These are phyloP conservation scores for Phyllostomus hastatus DNA, from an alignment of 2,113 vertebrate species.

Conservation along the genomic window DNA sequence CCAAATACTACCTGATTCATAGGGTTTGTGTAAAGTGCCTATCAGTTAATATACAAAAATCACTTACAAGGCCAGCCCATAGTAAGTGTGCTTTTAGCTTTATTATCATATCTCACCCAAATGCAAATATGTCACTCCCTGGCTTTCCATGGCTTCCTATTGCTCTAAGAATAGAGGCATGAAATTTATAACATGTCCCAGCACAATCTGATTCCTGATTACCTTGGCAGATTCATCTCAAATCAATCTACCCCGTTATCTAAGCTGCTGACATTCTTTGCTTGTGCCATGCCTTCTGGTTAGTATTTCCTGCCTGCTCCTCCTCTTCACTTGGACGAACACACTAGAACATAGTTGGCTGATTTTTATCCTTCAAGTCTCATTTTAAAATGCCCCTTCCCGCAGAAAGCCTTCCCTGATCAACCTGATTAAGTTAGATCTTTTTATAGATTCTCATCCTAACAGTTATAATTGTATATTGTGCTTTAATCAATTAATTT, in stretches of 20 bases:
- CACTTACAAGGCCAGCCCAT: not conserved
- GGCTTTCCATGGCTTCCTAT: not conserved
- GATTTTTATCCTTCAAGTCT: not conserved
- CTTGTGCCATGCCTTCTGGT: not conserved
- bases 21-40: not conserved
- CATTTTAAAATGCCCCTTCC: not conserved
- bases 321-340: not conserved
- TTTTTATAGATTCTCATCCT: not conserved
- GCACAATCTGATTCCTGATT: not conserved
- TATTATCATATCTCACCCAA: not conserved
- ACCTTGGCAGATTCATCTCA: not conserved
- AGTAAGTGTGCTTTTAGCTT: not conserved
- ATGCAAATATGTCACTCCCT: not conserved
- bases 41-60: not conserved
- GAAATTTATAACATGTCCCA: not conserved
- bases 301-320: not conserved
- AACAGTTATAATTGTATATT: not conserved
- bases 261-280: not conserved
- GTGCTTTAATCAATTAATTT: not conserved
- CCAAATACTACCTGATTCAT: not conserved
- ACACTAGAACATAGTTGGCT: not conserved
- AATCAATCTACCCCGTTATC: not conserved
- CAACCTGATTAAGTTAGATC: not conserved
- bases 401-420: not conserved
- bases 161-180: not conserved